phyloP scores from a whole-genome alignment of 1,140 invertebrate genomes.

The Achroia grisella region DNA sequence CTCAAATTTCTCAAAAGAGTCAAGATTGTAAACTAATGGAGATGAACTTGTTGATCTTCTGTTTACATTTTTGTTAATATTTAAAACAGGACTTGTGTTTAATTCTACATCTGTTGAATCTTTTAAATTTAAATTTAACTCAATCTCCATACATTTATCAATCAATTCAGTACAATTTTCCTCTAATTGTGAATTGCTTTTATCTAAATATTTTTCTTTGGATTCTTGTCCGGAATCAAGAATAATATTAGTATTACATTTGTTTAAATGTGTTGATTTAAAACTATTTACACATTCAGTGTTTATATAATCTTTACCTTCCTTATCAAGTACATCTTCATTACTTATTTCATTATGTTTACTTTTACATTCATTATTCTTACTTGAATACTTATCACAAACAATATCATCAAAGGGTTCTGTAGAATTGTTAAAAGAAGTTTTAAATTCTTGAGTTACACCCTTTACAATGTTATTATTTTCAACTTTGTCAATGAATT shows the following conservation, averaged over 20 bases:
- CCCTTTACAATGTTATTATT: slow-evolving; percentile 18
- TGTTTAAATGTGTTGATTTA: too few relatives aligned
- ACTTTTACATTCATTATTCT: too few relatives aligned
- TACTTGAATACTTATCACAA: too few relatives aligned
- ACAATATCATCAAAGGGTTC: too few relatives aligned
- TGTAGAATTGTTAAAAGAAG: slow-evolving; percentile 17
- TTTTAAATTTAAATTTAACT: background rate
- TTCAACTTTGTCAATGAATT: slow-evolving; percentile 42
- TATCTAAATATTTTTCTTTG: background rate
- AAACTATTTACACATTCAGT: too few relatives aligned
- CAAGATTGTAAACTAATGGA: slow-evolving; percentile 35
- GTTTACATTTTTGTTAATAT: slow-evolving; percentile 10
- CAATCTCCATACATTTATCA: slow-evolving; percentile 11
- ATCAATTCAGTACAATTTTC: slow-evolving; percentile 8
- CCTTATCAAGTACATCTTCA: too few relatives aligned
- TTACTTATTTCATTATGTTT: too few relatives aligned
- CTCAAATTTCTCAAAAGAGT: slow-evolving; percentile 58
- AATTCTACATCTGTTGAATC: background rate
- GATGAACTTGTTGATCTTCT: slow-evolving; percentile 18
- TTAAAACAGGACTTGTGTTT: slow-evolving; percentile 14
- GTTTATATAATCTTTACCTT: too few relatives aligned
- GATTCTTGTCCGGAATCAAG: too few relatives aligned
- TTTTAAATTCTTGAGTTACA: slow-evolving; percentile 44
- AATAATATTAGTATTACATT: too few relatives aligned
- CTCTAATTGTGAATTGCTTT: background rate